Percentiles rank a stretch among this genome's conserved stretches.
phyloP scores from a whole-genome alignment of 2,797 vertebrate species.

The Myoxocephalus aenaeus region DNA sequence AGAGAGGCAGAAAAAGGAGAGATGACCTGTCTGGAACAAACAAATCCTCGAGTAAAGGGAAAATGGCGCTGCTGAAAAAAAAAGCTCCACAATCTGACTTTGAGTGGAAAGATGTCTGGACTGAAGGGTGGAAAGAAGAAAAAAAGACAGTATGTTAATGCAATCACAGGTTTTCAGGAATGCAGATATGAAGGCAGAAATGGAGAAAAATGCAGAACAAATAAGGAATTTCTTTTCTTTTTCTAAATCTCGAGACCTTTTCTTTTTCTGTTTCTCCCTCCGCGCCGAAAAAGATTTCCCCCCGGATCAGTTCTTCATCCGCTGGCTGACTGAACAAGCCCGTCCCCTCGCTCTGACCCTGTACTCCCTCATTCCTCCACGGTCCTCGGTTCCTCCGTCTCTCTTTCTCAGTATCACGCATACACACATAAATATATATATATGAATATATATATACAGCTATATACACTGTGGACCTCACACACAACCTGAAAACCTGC shows the following conservation, averaged over 20 bases:
- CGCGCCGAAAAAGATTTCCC: constrained; percentile 60
- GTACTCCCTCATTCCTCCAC: constrained; percentile 80
- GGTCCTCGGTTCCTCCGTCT: constrained; percentile 60
- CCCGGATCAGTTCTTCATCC: constrained; percentile 72
- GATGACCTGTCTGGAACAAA: constrained; percentile 56
- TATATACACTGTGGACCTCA: constrained; percentile 61
- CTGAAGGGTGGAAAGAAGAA: not conserved
- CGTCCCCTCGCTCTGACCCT: constrained; percentile 74
- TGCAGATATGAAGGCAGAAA: constrained; percentile 43
- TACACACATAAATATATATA: not conserved
- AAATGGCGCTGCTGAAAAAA: constrained; percentile 48
- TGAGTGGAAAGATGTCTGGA: constrained; percentile 48
- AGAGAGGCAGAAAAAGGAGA: constrained; percentile 33
- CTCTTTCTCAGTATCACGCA: constrained; percentile 39
- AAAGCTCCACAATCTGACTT: constrained; percentile 38
- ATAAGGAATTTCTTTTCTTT: constrained; percentile 23
- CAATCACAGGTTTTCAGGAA: constrained; percentile 67
- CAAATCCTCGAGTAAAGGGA: constrained; percentile 49
- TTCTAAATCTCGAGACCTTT: constrained; percentile 28
- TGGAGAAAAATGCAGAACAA: constrained; percentile 54
- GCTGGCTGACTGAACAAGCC: constrained; percentile 73
- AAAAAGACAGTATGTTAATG: constrained; percentile 63
- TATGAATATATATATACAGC: not conserved
- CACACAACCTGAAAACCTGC: constrained; percentile 74
- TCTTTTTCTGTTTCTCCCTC: constrained; percentile 55